phyloP scores from a whole-genome alignment of 2,888 invertebrate species.

The Gasteruption jaculator region DNA sequence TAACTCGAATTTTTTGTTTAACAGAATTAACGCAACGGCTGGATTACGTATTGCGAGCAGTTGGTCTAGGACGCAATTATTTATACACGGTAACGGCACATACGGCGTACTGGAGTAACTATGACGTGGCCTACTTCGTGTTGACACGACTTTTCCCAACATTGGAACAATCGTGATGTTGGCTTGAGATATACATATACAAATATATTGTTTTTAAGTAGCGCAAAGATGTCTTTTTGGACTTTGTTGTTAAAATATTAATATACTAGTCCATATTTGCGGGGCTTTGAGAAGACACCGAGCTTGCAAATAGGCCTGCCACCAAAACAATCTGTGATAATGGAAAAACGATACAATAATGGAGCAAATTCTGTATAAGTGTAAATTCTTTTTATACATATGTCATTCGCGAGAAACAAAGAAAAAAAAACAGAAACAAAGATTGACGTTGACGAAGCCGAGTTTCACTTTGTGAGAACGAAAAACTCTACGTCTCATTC shows the following conservation, averaged over 20 bases:
- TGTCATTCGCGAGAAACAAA: slow-evolving; percentile 13
- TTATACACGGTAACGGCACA: slow-evolving; percentile 61
- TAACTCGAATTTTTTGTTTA: slow-evolving; percentile 12
- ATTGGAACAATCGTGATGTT: slow-evolving; percentile 50
- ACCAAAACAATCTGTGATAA: slow-evolving; percentile 51
- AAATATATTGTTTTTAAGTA: slow-evolving; percentile 15
- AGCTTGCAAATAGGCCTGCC: slow-evolving; percentile 39
- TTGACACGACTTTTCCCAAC: slow-evolving; percentile 55
- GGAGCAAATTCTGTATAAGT: slow-evolving; percentile 34
- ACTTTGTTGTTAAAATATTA: slow-evolving; percentile 29
- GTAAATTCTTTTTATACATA: slow-evolving; percentile 13
- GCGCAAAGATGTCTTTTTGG: slow-evolving; percentile 25
- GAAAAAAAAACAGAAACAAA: no score
- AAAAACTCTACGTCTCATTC: no score
- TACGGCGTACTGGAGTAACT: slow-evolving; percentile 63
- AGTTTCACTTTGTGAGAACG: no score
- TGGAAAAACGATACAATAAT: slow-evolving; percentile 50
- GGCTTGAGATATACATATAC: slow-evolving; percentile 29
- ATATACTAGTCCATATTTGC: slow-evolving; percentile 39
- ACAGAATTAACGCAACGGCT: slow-evolving; percentile 57
- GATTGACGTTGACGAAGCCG: no score
- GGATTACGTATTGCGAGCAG: slow-evolving; percentile 59
- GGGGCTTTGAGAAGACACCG: slow-evolving; percentile 35
- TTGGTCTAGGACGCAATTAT: slow-evolving; percentile 58
- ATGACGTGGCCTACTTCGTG: slow-evolving; percentile 62